A percentile compares a stretch with the other conserved stretches of the same genome.
Conservation (phyloP, 2,888 invertebrate genomes). For the Luffia ferchaultella region DNA sequence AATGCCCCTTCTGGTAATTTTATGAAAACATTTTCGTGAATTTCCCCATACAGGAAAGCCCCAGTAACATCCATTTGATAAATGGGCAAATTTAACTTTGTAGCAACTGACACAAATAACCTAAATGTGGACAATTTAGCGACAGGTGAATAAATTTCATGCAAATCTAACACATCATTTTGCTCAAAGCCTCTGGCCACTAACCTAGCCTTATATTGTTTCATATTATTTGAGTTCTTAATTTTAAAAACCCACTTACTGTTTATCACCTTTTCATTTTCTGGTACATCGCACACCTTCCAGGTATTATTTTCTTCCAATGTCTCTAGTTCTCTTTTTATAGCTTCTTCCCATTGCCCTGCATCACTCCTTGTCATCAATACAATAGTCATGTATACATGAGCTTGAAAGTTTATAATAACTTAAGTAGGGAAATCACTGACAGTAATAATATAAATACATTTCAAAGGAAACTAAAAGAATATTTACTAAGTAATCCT, state of each 20-base stretch:
- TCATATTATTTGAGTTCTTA: conserved; percentile 10
- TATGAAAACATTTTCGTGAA: conserved; percentile 12
- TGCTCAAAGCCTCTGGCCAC: conserved; percentile 20
- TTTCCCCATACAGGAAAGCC: conserved; percentile 15
- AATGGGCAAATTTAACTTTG: conserved; percentile 12
- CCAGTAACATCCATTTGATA: conserved; percentile 9
- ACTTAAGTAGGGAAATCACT: no score
- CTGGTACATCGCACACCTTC: conserved; percentile 10
- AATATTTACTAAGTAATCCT: no score
- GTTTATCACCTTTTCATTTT: conserved; percentile 10
- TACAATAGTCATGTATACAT: no score
- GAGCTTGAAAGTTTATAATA: no score
- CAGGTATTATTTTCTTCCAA: conserved; percentile 16
- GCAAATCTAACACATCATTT: conserved; percentile 9
- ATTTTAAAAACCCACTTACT: conserved; percentile 22
- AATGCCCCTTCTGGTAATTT: conserved; percentile 15
- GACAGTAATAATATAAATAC: no score
- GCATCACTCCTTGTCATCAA: conserved; percentile 11
- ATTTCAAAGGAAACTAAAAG: no score
- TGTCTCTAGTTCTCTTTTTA: conserved; percentile 14
- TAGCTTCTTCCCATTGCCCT: conserved; percentile 15
- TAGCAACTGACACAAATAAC: conserved; percentile 12
- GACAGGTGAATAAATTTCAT: conserved; percentile 14
- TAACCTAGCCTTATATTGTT: conserved; percentile 17
- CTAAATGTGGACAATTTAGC: conserved; percentile 15